Evolutionary conservation across 2,888 invertebrate genomes (phyloP).

Genomic region (Cantharis flavilabris): DNA sequence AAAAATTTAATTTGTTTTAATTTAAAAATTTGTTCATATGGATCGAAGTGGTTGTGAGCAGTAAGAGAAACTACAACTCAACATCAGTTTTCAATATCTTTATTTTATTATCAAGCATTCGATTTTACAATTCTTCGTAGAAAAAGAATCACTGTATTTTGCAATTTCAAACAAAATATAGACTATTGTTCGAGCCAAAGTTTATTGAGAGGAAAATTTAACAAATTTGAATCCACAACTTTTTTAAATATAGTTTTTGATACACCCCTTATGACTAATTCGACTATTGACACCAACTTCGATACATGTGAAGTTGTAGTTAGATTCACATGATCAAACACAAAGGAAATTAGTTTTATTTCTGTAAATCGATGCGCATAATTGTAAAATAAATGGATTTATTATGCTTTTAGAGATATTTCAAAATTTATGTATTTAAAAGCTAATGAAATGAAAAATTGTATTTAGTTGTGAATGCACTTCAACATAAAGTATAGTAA

Average conservation of each 20-base stretch:
- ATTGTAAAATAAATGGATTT: neutral
- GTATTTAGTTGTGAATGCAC: neutral
- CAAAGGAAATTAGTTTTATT: neutral
- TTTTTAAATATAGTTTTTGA: neutral
- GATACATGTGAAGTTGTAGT: neutral
- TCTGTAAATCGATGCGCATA: neutral
- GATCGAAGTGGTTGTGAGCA: too few relatives aligned
- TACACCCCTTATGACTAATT: neutral
- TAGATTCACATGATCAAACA: neutral
- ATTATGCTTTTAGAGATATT: neutral
- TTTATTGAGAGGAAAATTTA: neutral
- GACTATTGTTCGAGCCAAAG: neutral
- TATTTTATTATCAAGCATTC: neutral
- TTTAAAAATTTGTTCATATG: too few relatives aligned
- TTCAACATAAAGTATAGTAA: neutral
- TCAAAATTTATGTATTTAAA: neutral
- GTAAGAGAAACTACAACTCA: too few relatives aligned
- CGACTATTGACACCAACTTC: neutral
- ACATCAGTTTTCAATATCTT: too few relatives aligned
- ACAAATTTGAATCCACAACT: neutral
- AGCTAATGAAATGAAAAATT: neutral
- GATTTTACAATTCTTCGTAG: neutral
- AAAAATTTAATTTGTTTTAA: too few relatives aligned
- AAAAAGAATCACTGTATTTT: neutral
- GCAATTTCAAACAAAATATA: neutral